Evolutionary conservation across 1,140 invertebrate genomes (phyloP).

Genomic region (Zaprionus kolodkinae): DNA sequence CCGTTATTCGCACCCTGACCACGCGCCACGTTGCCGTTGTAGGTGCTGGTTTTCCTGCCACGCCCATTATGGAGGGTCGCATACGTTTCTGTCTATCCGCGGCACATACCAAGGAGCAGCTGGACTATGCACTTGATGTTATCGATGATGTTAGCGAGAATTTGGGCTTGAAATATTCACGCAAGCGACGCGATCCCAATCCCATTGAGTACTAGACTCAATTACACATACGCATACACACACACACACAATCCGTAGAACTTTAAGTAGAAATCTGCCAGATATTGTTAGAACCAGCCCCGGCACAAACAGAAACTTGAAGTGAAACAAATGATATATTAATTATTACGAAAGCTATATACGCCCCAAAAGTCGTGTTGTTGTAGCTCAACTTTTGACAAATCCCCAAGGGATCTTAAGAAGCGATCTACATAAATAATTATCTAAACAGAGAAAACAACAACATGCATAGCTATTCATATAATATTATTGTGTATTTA

Average conservation of each 20-base stretch:
- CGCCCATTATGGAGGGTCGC: slow-evolving; percentile 96
- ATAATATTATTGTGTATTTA: slow-evolving; percentile 42
- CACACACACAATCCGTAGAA: slow-evolving; percentile 15
- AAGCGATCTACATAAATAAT: neutral
- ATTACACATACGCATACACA: neutral
- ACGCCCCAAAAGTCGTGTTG: neutral
- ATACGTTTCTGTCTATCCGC: slow-evolving; percentile 98
- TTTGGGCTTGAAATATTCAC: slow-evolving; percentile 90
- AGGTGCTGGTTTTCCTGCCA: slow-evolving; percentile 99
- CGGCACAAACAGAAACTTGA: slow-evolving; percentile 3
- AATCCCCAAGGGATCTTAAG: neutral
- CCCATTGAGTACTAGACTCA: slow-evolving; percentile 86
- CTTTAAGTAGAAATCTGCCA: slow-evolving; percentile 15
- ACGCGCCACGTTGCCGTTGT: slow-evolving; percentile 95
- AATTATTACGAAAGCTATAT: neutral
- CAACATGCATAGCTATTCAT: neutral
- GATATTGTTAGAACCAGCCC: neutral
- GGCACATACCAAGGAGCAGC: slow-evolving; percentile 97
- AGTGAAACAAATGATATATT: slow-evolving; percentile 4
- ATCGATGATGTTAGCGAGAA: slow-evolving; percentile 89
- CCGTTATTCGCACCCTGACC: slow-evolving; percentile 93
- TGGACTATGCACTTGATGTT: slow-evolving; percentile 93
- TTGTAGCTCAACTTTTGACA: neutral
- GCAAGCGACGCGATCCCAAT: slow-evolving; percentile 86
- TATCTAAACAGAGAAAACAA: neutral